Base-by-base conservation (phyloP, 2,888 invertebrate genomes). In the Falcaria lacertinaria region DNA sequence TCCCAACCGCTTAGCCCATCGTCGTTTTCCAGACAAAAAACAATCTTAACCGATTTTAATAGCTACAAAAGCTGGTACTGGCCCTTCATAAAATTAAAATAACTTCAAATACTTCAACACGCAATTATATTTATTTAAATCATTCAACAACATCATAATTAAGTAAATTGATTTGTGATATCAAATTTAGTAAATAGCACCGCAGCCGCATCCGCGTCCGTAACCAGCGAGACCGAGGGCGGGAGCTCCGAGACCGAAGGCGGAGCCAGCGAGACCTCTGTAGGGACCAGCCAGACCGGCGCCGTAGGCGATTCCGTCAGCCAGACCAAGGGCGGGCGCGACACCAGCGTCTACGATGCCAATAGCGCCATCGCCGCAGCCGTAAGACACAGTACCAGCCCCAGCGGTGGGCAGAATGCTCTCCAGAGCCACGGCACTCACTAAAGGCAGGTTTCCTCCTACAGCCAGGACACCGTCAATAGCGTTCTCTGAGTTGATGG, bases 381-480 rank as follows among this genome's bases (percentile, higher is more conserved):
- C 64, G 40, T 80, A 78, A 0, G 65, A 50, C 5, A 77, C 62
- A 0, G 59, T 55, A 16, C 74, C 75, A 38, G 59, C 46, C 1
- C 80, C 80, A 17, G 51, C 60, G 8, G 75, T 69, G 1, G 74
- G 73, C 32, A 80, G 46, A 6, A 50, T 52, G 1, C 78, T 77
- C 32, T 72, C 68, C 34, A 80, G 45, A 2, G 50, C 69, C 0
- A 73, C 76, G 3, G 78, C 65, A 4, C 75, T 74, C 0, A 74
- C 47, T 56, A 80, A 75, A 1, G 77, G 80, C 15, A 81, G 45
- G 32, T 76, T 64, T 35, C 81, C 81, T 15, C 57, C 54, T 0
- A 74, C 61, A 0, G 57, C 47, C 4, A 80, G 42, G 16, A 60
- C 41, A 7, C 80, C 80, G 51, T 77, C 76, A 22, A 67, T 60